Evolutionary conservation across 53 echinoderm and acorn worm genomes (phyloP), one percentile per base, ranked within the genome.

Genomic region (Echinarachnius parma): DNA sequence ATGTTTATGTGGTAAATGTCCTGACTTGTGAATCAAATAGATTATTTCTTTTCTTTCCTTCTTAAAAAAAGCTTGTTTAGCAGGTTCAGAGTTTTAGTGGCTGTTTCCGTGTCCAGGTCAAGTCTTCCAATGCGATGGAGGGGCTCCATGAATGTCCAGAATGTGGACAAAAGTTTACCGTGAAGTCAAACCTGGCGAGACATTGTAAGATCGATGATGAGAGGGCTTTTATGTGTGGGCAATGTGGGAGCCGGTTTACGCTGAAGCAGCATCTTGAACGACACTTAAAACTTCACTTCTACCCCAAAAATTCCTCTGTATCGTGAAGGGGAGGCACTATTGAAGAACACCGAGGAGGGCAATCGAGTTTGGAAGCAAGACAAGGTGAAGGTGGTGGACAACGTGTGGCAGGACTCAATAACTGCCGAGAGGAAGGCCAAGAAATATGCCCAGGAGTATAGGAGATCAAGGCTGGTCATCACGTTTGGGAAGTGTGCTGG

Each of bases 381-480:
- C 5, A 21, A 0, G n/a, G 48, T 26, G 0, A 58, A 45, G 15
- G 44, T 2, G n/a, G 36, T 55, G 5, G 69, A 31, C 15, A 32
- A 26, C 0, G 60, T 11, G 10, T 80, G 60, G 70, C 22, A 30
- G 24, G 49, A 60, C 18, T 48, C 70, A 2, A 33, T 70, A 25
- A 60, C 70, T 24, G 81, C 81, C 2, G 71, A 80, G 53, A 68
- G 3, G 16, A 61, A 28, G 20, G 76, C 76, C 44, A 76, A 76
- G 21, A 42, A 9, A 9, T 7, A 20, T 13, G 52, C 13, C 9
- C 10, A 59, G 11, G 76, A 76, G 11, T 9, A 60, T 19, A 60
- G 81, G 71, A 70, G 37, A 22, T 16, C 50, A 5, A 5, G 34
- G 0, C 2, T 81, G 8, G 19, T 60, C 0, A 0, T 81, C 1